Evolutionary conservation across 2,113 vertebrate species (phyloP).

Genomic region (Nothocercus julius): DNA sequence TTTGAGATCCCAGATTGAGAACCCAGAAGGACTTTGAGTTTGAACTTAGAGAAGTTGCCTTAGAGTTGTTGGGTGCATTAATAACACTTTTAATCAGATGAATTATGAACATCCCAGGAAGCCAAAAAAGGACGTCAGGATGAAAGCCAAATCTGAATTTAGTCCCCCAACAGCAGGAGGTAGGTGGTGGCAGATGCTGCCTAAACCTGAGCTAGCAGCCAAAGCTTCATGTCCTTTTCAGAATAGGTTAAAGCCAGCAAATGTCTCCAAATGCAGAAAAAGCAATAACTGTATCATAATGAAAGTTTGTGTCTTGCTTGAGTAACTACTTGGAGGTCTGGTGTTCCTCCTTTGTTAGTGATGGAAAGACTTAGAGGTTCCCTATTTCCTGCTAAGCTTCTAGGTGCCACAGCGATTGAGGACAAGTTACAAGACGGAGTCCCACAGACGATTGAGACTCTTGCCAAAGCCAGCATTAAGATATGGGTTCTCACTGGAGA

Average conservation of each 20-base stretch:
- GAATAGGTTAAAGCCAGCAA: not conserved
- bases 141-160: conserved; percentile 15
- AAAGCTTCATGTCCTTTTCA: not conserved
- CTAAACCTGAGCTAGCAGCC: not conserved
- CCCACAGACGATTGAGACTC: conserved; percentile 89
- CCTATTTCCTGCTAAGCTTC: conserved; percentile 73
- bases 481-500: conserved; percentile 96
- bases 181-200: not conserved
- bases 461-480: conserved; percentile 92
- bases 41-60: not conserved
- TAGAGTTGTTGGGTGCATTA: not conserved
- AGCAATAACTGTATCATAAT: not conserved
- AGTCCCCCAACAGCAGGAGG: not conserved
- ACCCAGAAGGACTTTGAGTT: no score
- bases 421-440: conserved; percentile 96
- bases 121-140: not conserved
- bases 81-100: not conserved
- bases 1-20: not conserved
- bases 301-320: not conserved
- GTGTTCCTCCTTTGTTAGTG: not conserved
- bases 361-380: not conserved
- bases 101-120: not conserved
- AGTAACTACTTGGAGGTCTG: not conserved
- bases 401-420: conserved; percentile 92
- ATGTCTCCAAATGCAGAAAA: not conserved